phyloP scores from a whole-genome alignment of 1,140 invertebrate species.

The Delia radicum region DNA sequence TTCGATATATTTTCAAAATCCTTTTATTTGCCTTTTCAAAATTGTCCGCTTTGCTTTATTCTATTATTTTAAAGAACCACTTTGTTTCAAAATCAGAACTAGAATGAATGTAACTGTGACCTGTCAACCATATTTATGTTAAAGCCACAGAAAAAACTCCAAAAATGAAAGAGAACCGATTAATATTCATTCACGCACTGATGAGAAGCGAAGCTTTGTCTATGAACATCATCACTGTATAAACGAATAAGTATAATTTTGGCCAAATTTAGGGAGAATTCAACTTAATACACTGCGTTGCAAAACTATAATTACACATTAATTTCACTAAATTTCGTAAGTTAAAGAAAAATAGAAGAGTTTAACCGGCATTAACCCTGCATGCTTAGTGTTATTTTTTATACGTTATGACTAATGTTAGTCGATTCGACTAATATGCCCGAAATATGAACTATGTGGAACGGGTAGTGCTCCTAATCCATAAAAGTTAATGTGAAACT shows the following conservation, averaged over 20 bases:
- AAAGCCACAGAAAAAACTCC: conserved; percentile 7
- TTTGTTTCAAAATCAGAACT: conserved; percentile 1
- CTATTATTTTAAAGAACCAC: background rate
- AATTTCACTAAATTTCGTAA: no score
- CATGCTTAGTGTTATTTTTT: no score
- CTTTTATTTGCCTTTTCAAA: background rate
- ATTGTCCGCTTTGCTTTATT: background rate
- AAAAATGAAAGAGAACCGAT: background rate
- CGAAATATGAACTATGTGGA: no score
- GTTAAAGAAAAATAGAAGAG: no score
- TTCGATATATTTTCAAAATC: background rate
- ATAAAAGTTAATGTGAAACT: no score
- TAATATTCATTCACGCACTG: background rate
- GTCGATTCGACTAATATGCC: no score
- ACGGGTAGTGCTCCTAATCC: no score
- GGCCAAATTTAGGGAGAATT: background rate
- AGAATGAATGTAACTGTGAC: background rate
- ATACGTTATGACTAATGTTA: no score
- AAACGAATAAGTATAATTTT: background rate
- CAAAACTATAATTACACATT: no score
- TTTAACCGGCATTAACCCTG: no score
- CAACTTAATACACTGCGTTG: no score
- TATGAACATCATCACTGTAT: background rate
- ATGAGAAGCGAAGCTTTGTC: conserved; percentile 3
- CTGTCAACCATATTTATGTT: conserved; percentile 13